Base-by-base conservation (phyloP, 2,888 invertebrate genomes). In the Oligia strigilis region DNA sequence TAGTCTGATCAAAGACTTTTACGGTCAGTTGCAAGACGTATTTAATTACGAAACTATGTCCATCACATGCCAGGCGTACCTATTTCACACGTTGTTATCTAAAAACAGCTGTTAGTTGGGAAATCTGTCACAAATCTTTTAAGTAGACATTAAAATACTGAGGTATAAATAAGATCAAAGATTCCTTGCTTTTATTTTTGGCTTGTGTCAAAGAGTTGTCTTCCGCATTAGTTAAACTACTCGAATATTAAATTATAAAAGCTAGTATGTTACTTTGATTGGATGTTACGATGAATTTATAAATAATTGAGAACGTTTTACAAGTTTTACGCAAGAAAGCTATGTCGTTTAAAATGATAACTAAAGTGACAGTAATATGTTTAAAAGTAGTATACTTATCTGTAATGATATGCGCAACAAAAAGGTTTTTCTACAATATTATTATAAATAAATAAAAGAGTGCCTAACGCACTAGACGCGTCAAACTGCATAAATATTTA, bases 11-110 rank as follows among this genome's bases (percentile, higher is more conserved):
- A 78, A 67, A 17, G 23, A 69, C 78, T 67, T 82, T 66, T 79
- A 66, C 66, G 52, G 40, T 62, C 66, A 75, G n/a, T 72, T 60
- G 36, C 62, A 83, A 84, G 82, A 72, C 43, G 49, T 65, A 60
- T 89, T 92, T 90, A 90, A 92, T 91, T 91, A 91, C 89, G 87
- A 89, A 87, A 86, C 87, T 81, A 87, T 88, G 90, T 91, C 88
- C 84, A 90, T 91, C 90, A 90, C 88, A 49, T 72, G 89, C 78
- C 85, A 83, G 85, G 86, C 80, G 80, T 91, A 29, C 29, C 29
- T 29, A 85, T 90, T 90, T 89, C 89, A 85, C 84, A 84, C 85
- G 84, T 79, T 84, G 70, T 75, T 70, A 76, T 80, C 73, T 77
- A 80, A 82, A 84, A 84, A 86, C 75, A 75, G 60, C 66, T 67